Conservation (phyloP, 2,797 vertebrate genomes). For the Aeoliscus strigatus region DNA sequence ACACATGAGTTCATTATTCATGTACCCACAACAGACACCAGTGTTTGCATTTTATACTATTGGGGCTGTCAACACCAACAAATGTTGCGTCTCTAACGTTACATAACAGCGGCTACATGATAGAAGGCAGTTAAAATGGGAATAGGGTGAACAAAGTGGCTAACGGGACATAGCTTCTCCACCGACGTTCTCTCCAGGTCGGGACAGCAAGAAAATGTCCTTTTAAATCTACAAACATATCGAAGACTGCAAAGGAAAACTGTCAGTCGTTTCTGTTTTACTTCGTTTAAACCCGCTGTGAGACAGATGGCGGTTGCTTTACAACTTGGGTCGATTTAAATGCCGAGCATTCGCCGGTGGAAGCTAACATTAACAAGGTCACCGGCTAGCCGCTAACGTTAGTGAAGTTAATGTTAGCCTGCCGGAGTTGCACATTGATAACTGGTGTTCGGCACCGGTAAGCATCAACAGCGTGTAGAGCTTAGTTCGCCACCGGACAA, state of each 20-base stretch:
- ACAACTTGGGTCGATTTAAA: neutral
- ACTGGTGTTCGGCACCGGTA: constrained; percentile 3
- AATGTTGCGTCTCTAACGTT: constrained; percentile 2
- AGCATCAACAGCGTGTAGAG: constrained; percentile 1
- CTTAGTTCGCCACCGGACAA: constrained; percentile 34
- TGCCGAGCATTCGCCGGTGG: constrained; percentile 1
- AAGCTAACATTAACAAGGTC: constrained; percentile 12
- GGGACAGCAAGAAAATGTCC: neutral
- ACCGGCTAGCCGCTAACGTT: constrained; percentile 18
- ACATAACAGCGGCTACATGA: neutral
- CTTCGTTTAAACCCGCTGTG: neutral
- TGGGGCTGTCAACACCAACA: neutral
- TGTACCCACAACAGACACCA: no score
- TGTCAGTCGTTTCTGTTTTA: no score
- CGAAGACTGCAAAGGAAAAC: neutral
- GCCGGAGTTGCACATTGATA: constrained; percentile 12
- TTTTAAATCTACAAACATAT: neutral
- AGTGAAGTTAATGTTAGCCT: constrained; percentile 46
- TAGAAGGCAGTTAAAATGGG: neutral
- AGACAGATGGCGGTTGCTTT: no score
- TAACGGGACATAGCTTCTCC: neutral
- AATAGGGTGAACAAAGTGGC: constrained; percentile 13
- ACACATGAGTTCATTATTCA: no score
- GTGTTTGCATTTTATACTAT: neutral
- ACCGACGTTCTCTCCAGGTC: neutral